Evolutionary conservation across 2,888 invertebrate genomes (phyloP).

Genomic region (Aleiodes leptofemur): DNA sequence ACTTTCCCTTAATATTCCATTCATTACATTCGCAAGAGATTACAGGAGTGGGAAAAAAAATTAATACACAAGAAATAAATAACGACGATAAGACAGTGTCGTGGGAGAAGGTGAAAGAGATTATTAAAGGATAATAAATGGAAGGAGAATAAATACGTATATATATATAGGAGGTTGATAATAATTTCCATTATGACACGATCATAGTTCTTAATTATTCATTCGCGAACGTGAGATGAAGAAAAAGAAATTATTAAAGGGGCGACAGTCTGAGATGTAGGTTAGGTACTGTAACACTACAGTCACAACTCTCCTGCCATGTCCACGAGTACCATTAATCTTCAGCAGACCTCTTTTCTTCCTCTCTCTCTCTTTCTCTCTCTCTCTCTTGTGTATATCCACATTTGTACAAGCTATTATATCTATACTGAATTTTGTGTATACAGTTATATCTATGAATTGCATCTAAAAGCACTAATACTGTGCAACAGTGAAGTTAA

Average conservation of each 20-base stretch:
- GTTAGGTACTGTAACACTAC: slow-evolving; percentile 55
- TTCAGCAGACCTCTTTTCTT: slow-evolving; percentile 62
- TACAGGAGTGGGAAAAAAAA: slow-evolving; percentile 24
- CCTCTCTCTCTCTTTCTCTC: slow-evolving; percentile 47
- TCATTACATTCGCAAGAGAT: slow-evolving; percentile 41
- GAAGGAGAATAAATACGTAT: slow-evolving; percentile 25
- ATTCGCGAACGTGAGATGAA: slow-evolving; percentile 56
- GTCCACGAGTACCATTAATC: slow-evolving; percentile 66
- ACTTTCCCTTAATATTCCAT: slow-evolving; percentile 23
- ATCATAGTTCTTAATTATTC: slow-evolving; percentile 66
- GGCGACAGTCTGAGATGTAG: slow-evolving; percentile 59
- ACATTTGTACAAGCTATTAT: slow-evolving; percentile 9
- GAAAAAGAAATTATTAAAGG: slow-evolving; percentile 34
- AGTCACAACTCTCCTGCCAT: slow-evolving; percentile 61
- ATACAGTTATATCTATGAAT: slow-evolving; percentile 17
- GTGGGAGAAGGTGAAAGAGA: slow-evolving; percentile 29
- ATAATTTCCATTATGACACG: slow-evolving; percentile 57
- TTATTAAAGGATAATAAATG: slow-evolving; percentile 35
- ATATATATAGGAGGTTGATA: slow-evolving; percentile 22
- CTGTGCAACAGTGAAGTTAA: slow-evolving; percentile 23
- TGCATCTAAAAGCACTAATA: slow-evolving; percentile 29
- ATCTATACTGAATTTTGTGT: not conserved
- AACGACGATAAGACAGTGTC: not conserved
- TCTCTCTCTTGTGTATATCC: slow-evolving; percentile 43
- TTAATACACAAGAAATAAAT: slow-evolving; percentile 8